A percentile compares a stretch with the other conserved stretches of the same genome.
Evolutionary conservation across 1,140 invertebrate genomes (phyloP).

Genomic region (Hypsibius dujardini): DNA sequence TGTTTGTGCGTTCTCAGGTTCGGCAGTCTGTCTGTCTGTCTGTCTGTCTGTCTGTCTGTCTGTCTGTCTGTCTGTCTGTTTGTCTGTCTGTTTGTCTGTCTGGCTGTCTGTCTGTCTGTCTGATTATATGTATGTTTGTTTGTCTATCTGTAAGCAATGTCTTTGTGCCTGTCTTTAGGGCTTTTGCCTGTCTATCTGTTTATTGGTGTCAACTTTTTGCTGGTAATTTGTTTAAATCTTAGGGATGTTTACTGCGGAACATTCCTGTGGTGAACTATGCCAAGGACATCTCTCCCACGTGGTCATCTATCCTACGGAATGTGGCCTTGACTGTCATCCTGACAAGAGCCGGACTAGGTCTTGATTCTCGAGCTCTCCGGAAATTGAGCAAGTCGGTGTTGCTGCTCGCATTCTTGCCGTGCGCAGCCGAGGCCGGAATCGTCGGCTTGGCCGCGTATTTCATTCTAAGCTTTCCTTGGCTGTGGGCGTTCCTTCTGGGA

Average conservation of each 20-base stretch:
- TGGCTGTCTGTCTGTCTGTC: no score
- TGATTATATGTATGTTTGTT: no score
- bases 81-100: no score
- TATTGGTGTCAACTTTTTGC: slow-evolving; percentile 32
- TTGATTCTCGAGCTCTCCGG: slow-evolving; percentile 64
- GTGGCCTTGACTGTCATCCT: slow-evolving; percentile 77
- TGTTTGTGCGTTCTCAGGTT: no score
- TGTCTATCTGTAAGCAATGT: no score
- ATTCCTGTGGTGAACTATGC: slow-evolving; percentile 33
- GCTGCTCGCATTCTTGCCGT: slow-evolving; percentile 65
- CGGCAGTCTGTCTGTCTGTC: no score
- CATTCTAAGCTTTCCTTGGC: slow-evolving; percentile 61
- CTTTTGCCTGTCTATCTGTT: no score
- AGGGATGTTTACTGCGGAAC: slow-evolving; percentile 61
- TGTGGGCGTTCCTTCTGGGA: slow-evolving; percentile 33
- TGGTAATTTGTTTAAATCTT: slow-evolving; percentile 41
- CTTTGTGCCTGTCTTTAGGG: no score
- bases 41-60: no score
- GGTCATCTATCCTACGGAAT: slow-evolving; percentile 39
- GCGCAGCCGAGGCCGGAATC: slow-evolving; percentile 55
- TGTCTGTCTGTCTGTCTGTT: no score
- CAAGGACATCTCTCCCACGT: slow-evolving; percentile 32
- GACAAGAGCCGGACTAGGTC: slow-evolving; percentile 71
- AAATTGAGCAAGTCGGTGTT: slow-evolving; percentile 56
- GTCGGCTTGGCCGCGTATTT: slow-evolving; percentile 50